Evolutionary conservation across 1,140 invertebrate species (phyloP), one percentile per base, ranked within the genome.

Genomic region (Drosophila tropicalis): DNA sequence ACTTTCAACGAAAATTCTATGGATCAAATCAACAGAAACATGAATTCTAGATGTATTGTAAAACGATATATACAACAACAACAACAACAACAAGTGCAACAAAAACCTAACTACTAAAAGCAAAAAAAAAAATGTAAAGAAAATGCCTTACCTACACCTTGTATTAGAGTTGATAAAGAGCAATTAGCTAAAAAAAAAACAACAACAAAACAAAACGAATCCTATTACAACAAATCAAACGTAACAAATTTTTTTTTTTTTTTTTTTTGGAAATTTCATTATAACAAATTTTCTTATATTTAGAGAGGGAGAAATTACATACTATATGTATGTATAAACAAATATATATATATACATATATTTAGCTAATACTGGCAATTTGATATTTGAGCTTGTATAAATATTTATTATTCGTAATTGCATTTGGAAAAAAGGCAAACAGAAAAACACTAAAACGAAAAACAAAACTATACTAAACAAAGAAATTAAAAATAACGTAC

Each of bases 381-480:
- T 61, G 72, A 72, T 79, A 84, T 78, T 82, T 66, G 79, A 70
- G 77, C 81, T 81, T 78, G 80, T 81, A 75, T 78, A 90, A 82
- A 78, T 75, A 81, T 87, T 84, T 78, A 90, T 84, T 81, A 89
- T 89, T 90, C 84, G 69, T 78, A 87, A 84, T 81, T 87, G 84
- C 84, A 87, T 87, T 87, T 87, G 70, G 89, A 51, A 29, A 51
- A 51, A 51, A 68, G 73, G 77, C 76, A 65, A 69, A 89, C 67
- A 67, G 66, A 76, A 72, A 81, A 82, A 55, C 66, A 41, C 47
- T 66, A 65, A 22, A 68, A 56, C 67, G 12, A 64, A 44, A 56
- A 25, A 54, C n/a, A 67, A 68, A 61, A 34, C 36, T 25, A 57
- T 60, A 40, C 19, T 69, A 74, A 73, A 76, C 29, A 72, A 62